Evolutionary conservation across 2,797 vertebrate genomes (phyloP), one percentile per base, ranked within the genome.

Genomic region (Lithobates sylvaticus): DNA sequence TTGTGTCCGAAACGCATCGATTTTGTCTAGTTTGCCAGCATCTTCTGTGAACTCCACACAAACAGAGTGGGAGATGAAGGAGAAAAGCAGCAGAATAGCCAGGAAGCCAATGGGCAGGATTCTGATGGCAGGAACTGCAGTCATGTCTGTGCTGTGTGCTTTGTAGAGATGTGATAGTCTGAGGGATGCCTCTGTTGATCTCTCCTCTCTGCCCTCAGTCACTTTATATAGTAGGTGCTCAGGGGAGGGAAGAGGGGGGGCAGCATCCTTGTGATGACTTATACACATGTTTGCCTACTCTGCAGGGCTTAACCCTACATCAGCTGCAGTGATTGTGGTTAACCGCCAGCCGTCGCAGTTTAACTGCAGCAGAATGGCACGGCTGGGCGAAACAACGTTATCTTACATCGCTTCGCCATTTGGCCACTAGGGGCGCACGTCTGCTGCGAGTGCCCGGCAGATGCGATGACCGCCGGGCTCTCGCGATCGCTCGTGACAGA

Each of bases 211-310:
- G 26, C 26, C 81, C 69, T 78, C 80, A 72, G 68, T 67, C 65
- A 78, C 81, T 83, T 87, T 87, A 83, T 87, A 87, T 78, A 83
- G 80, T 78, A 67, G 73, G 42, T 83, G 76, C 74, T 73, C 42
- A 36, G 85, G 85, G 85, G 29, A 29, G 29, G 29, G 29, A 29
- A 2, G 29, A 2, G 29, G 29, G 85, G 58, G 80, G 69, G 29
- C 64, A 65, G 26, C 64, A 44, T 61, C 23, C 76, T 85, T 47
- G 72, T 47, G 36, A 74, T 44, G 68, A 72, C 10, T 71, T 82
- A 50, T 27, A 64, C 79, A 78, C 69, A 44, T 74, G 75, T 83
- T 77, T 78, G 54, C 54, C 26, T 68, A 39, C 73, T 86, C 50
- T 86, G 50, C 36, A 73, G 29, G 54, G 15, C 42, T 86, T 87